Base-by-base conservation (phyloP, 2,113 vertebrate genomes). In the Embiotoca jacksoni region DNA sequence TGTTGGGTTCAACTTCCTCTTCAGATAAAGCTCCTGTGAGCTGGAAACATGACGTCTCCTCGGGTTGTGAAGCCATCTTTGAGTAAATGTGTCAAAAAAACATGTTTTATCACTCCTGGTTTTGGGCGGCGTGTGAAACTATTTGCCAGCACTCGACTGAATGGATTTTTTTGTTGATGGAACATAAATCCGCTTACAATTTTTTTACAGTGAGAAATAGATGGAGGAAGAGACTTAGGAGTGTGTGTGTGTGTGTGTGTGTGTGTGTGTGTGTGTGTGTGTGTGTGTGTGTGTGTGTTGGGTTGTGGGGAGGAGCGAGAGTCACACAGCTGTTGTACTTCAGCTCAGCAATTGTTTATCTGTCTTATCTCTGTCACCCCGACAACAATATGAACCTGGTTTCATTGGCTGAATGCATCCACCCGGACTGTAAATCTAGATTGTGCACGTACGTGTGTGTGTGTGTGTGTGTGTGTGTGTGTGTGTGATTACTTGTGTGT, bases 381-480 rank as follows among this genome's bases (percentile, higher is more conserved):
- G 82, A 79, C 82, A 69, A 80, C 89, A 87, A 75, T 61, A 85
- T 83, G 87, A 91, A 92, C 77, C 52, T 35, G 23, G 55, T 78
- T 91, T 87, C 87, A 83, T 74, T 87, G 60, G 75, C 58, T 61
- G 62, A 77, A 72, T 50, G 5, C 54, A 46, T 68, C 59, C 60
- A 67, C 69, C 55, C 59, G 55, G 36, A 81, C 46, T 78, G 39
- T 61, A 83, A 69, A 71, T 76, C 54, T 56, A 33, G 59, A 62
- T 8, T 16, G 49, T 7, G 49, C 16, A 23, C 49, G 13, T n/a
- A 3, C 4, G 9, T 44, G 30, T 47, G 61, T 59, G 60, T n/a
- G 16, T 52, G 32, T 31, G 44, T 46, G 11, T 46, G 44, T 46
- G 23, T 23, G 44, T 46, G 44, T 46, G 23, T 23, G 23, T 23